Evolutionary conservation across 2,888 invertebrate genomes (phyloP).

Genomic region (Eupelmus urozonus): DNA sequence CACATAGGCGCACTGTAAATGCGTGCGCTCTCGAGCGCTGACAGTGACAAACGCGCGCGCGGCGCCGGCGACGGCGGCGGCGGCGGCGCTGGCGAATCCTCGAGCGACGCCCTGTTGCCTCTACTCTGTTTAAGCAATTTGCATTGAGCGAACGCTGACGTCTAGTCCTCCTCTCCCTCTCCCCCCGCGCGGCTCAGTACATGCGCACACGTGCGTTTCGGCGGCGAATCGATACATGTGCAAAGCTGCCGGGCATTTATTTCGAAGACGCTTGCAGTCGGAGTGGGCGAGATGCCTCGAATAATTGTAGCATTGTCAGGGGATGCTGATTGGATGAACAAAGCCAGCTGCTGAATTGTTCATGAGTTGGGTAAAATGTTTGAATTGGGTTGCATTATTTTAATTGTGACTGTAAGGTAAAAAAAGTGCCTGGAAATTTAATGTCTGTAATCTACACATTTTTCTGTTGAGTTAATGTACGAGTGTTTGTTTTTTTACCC

Average conservation of each 20-base stretch:
- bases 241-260: constrained; percentile 11
- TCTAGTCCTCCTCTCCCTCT: constrained; percentile 12
- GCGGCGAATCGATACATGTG: constrained; percentile 19
- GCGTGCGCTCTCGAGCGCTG: constrained; percentile 48
- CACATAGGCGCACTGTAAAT: constrained; percentile 42
- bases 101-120: constrained; percentile 59
- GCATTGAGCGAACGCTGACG: constrained; percentile 59
- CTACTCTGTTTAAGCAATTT: constrained; percentile 62
- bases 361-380: too few relatives aligned
- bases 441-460: too few relatives aligned
- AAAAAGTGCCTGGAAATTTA: too few relatives aligned
- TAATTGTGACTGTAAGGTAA: too few relatives aligned
- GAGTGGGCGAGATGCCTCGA: constrained; percentile 17
- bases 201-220: constrained; percentile 10
- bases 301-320: constrained; percentile 14
- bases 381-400: too few relatives aligned
- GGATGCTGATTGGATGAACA: too few relatives aligned
- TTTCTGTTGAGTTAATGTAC: too few relatives aligned
- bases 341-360: too few relatives aligned
- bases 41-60: constrained; percentile 63
- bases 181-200: neutral
- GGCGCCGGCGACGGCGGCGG: neutral
- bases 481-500: too few relatives aligned
- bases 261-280: constrained; percentile 12
- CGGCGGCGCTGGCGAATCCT: constrained; percentile 52